Conservation (phyloP, 2,888 invertebrate species). For the Micropterix aruncella region DNA sequence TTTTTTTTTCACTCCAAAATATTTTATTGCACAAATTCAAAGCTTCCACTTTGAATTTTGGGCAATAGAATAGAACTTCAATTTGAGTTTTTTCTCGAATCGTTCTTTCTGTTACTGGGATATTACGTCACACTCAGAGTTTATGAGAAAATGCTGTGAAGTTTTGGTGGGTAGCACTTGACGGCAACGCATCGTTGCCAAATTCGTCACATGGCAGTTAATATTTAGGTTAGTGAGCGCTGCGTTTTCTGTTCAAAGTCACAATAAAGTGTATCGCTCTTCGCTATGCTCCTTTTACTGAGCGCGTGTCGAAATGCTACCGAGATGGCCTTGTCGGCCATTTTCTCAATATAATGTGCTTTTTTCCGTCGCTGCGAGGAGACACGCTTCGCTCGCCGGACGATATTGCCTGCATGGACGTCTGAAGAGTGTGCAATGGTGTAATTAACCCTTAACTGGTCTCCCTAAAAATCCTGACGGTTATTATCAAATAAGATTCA, state of each 20-base stretch:
- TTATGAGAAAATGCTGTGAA: too few species aligned
- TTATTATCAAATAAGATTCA: too few species aligned
- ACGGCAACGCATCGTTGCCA: not conserved
- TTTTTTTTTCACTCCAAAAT: too few species aligned
- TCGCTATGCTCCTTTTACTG: not conserved
- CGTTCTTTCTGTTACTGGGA: too few species aligned
- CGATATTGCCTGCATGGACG: not conserved
- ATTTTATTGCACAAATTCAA: too few species aligned
- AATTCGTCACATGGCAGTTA: not conserved
- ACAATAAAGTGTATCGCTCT: not conserved
- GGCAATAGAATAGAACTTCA: too few species aligned
- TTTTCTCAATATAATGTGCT: not conserved
- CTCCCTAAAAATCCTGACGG: too few species aligned
- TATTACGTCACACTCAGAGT: too few species aligned
- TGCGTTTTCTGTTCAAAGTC: not conserved
- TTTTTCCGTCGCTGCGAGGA: not conserved
- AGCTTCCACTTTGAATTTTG: too few species aligned
- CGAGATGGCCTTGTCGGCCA: not conserved
- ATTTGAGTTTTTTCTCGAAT: too few species aligned
- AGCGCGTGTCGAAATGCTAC: not conserved
- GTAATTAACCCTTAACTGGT: too few species aligned
- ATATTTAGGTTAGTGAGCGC: not conserved
- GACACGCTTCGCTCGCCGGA: not conserved
- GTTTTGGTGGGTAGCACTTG: too few species aligned
- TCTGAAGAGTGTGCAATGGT: not conserved